Evolutionary conservation across 2,888 invertebrate genomes (phyloP), one percentile per base, ranked within the genome.

Genomic region (Eumacrocentrus americanus): DNA sequence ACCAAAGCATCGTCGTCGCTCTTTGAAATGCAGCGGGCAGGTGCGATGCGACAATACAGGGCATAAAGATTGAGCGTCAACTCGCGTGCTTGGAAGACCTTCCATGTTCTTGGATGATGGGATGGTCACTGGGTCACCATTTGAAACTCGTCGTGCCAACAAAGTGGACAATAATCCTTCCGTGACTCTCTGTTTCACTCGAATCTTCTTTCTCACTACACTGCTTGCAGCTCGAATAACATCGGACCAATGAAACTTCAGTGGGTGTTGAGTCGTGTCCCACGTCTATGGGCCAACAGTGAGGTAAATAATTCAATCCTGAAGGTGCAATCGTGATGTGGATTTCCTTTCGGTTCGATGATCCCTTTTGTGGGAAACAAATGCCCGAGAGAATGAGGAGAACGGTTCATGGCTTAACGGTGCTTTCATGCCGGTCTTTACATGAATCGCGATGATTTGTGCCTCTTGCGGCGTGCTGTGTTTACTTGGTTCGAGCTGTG

Each of bases 51-150:
- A 42, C 2, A 29, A 42, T 18, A 42, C 16, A 42, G 14, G 14
- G 16, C 7, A 42, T 12, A 7, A 16, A 14, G 14, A 12, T 48
- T 58, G n/a, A n/a, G n/a, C n/a, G n/a, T n/a, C n/a, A n/a, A n/a
- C n/a, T n/a, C n/a, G n/a, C n/a, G n/a, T n/a, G n/a, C n/a, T n/a
- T n/a, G n/a, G n/a, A n/a, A n/a, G n/a, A n/a, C n/a, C n/a, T n/a
- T n/a, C n/a, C n/a, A n/a, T n/a, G n/a, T n/a, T n/a, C n/a, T n/a
- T 40, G 7, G 6, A 50, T 60, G 67, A 67, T 69, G 66, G 71
- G 66, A 62, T 68, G 71, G 71, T 58, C 67, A 72, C 67, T 72
- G 64, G 72, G 72, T 72, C 71, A 71, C 62, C 53, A 25, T 48
- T 66, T 54, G 64, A 51, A 38, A 40, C 23, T 52, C 16, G n/a